phyloP scores from a whole-genome alignment of 2,113 vertebrate species.

The Malurus cyaneus region DNA sequence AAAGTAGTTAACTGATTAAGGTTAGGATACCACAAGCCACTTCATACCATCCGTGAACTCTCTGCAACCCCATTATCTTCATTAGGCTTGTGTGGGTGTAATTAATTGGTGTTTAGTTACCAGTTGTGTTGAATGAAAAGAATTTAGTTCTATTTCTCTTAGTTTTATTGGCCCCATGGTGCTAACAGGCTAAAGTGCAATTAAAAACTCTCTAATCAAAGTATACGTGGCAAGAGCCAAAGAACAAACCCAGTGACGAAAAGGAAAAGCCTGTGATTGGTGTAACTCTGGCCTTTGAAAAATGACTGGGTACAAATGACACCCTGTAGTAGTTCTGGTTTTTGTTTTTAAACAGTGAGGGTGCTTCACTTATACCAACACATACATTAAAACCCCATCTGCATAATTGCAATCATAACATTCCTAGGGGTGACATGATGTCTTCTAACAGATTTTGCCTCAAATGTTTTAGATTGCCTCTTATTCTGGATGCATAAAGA shows the following conservation, averaged over 20 bases:
- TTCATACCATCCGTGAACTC: slow-evolving; percentile 52
- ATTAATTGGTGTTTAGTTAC: slow-evolving; percentile 67
- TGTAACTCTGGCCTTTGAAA: not conserved
- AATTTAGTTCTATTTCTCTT: slow-evolving; percentile 63
- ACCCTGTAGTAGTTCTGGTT: not conserved
- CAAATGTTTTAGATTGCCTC: not conserved
- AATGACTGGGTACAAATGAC: not conserved
- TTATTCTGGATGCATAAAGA: not conserved
- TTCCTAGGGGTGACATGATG: not conserved
- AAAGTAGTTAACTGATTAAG: slow-evolving; percentile 66
- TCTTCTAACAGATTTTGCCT: not conserved
- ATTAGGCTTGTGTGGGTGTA: slow-evolving; percentile 62
- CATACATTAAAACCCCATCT: not conserved
- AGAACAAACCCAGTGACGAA: not conserved
- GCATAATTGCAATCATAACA: not conserved
- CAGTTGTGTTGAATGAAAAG: slow-evolving; percentile 59
- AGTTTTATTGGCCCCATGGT: slow-evolving; percentile 52
- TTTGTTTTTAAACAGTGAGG: not conserved
- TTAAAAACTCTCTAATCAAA: slow-evolving; percentile 57
- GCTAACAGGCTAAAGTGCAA: slow-evolving; percentile 59
- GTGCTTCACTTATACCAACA: not conserved
- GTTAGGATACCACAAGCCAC: slow-evolving; percentile 57
- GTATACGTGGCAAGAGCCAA: not conserved
- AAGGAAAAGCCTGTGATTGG: not conserved
- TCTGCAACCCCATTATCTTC: slow-evolving; percentile 67